These are phyloP conservation scores for Caenorhabditis sp. DNA, from an alignment of 2,888 invertebrate genomes.

Conservation along the genomic window DNA sequence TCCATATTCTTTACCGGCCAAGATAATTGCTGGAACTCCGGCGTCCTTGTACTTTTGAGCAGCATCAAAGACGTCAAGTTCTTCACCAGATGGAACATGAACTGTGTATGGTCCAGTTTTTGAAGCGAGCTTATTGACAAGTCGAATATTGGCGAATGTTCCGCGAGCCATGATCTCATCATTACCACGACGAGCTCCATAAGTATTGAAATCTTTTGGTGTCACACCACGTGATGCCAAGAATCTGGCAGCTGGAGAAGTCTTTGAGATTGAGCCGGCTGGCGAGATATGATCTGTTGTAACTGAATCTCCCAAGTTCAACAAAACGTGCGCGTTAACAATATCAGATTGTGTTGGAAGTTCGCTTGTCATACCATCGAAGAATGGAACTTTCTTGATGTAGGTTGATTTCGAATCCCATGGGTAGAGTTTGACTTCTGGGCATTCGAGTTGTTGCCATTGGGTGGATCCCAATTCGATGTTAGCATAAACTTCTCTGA, in stretches of 20 bases:
- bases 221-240: constrained; percentile 77
- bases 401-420: constrained; percentile 92
- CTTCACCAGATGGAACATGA: constrained; percentile 85
- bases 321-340: constrained; percentile 81
- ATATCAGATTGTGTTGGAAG: constrained; percentile 75
- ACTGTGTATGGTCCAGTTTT: constrained; percentile 85
- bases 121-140: constrained; percentile 85
- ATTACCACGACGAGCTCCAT: constrained; percentile 94
- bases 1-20: constrained; percentile 81
- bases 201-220: constrained; percentile 95
- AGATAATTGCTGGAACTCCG: constrained; percentile 75
- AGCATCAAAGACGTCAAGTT: constrained; percentile 90
- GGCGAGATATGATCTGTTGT: constrained; percentile 99
- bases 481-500: constrained; percentile 75
- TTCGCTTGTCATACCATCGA: constrained; percentile 79
- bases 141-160: constrained; percentile 95
- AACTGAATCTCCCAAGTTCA: constrained; percentile 92
- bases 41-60: constrained; percentile 85
- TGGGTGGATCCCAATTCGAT: constrained; percentile 80
- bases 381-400: constrained; percentile 95
- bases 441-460: constrained; percentile 85
- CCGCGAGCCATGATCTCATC: constrained; percentile 97
- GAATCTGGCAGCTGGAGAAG: constrained; percentile 85
- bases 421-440: constrained; percentile 82
- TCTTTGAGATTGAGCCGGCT: constrained; percentile 93